Evolutionary conservation across 2,797 vertebrate genomes (phyloP).

Genomic region (Tapera naevia): DNA sequence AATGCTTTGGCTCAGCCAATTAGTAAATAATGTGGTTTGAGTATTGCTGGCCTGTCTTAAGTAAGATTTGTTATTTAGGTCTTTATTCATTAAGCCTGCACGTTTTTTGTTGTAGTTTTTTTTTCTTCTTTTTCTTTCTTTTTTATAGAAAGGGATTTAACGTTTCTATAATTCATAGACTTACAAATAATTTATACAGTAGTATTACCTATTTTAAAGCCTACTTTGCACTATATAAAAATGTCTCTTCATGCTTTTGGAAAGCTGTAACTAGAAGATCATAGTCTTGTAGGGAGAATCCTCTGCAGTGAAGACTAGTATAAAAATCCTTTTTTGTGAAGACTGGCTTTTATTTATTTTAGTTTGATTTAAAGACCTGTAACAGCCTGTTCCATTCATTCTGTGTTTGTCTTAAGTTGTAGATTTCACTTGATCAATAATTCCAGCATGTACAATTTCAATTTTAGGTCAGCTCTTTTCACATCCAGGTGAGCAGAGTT

Average conservation of each 20-base stretch:
- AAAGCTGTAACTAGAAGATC: not conserved
- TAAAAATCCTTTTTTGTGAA: not conserved
- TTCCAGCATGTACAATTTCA: not conserved
- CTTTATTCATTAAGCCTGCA: not conserved
- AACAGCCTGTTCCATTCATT: not conserved
- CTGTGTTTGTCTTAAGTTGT: not conserved
- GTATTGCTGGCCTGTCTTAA: not conserved
- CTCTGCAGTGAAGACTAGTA: not conserved
- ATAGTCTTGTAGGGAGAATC: not conserved
- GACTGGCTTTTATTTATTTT: not conserved
- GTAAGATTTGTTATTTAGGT: not conserved
- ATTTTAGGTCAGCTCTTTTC: not conserved
- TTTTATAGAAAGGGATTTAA: not conserved
- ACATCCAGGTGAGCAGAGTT: not conserved
- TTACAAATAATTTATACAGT: not conserved
- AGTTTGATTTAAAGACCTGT: not conserved
- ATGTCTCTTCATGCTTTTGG: not conserved
- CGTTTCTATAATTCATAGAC: not conserved
- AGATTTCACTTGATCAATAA: not conserved
- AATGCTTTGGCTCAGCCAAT: not conserved
- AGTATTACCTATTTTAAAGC: not conserved
- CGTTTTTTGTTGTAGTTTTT: not conserved
- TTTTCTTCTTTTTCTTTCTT: not conserved
- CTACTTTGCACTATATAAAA: not conserved
- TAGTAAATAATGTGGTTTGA: not conserved